These are phyloP conservation scores for Philaethria dido DNA, from an alignment of 2,888 invertebrate genomes.

Conservation along the genomic window DNA sequence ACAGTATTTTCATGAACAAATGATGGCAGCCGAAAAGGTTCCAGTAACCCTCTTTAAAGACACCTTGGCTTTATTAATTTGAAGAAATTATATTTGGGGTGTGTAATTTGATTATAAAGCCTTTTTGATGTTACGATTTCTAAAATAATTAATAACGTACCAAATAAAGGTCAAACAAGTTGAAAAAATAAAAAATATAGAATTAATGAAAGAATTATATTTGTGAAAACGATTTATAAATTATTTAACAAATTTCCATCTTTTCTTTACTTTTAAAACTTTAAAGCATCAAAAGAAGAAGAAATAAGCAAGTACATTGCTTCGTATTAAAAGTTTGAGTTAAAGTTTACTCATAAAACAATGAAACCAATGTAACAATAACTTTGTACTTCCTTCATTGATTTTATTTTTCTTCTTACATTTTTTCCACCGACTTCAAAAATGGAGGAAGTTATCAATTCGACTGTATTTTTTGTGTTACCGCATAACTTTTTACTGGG, in stretches of 20 bases:
- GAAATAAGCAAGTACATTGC: not conserved
- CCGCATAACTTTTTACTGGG: too few species aligned
- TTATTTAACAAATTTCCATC: not conserved
- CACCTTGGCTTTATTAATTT: conserved; percentile 51
- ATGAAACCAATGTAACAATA: not conserved
- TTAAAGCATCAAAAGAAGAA: not conserved
- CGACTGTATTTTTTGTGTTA: too few species aligned
- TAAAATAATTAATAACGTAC: conserved; percentile 18
- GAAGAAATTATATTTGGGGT: conserved; percentile 46
- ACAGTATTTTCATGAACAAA: conserved; percentile 46
- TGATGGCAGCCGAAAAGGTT: conserved; percentile 63
- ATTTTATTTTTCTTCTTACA: not conserved
- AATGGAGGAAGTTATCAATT: too few species aligned
- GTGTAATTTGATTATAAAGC: conserved; percentile 49
- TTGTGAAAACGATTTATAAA: not conserved
- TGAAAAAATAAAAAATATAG: too few species aligned
- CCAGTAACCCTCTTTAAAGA: conserved; percentile 51
- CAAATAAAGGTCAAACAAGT: not conserved
- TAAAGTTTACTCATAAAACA: not conserved
- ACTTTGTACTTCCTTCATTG: not conserved
- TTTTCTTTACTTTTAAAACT: not conserved
- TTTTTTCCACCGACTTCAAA: too few species aligned
- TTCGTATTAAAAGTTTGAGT: not conserved
- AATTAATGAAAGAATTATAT: not conserved
- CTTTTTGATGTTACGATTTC: conserved; percentile 18